Conservation (phyloP, 2,797 vertebrate species). For the Agapornis canus region DNA sequence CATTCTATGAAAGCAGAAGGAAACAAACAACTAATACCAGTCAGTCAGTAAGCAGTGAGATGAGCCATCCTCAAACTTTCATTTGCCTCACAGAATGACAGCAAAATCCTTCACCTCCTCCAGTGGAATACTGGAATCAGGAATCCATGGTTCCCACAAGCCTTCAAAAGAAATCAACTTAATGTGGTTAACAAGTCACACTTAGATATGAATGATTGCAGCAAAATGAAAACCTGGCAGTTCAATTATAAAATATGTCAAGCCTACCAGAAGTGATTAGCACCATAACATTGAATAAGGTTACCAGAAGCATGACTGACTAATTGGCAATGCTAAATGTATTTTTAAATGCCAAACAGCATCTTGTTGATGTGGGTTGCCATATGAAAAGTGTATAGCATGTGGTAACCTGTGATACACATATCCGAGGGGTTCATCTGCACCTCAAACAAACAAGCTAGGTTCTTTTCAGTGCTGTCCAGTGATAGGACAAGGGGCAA, state of each 20-base stretch:
- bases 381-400: neutral
- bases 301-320: constrained; percentile 60
- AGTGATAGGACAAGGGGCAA: too few species aligned
- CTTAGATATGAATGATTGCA: constrained; percentile 67
- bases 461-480: too few species aligned
- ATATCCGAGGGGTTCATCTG: neutral
- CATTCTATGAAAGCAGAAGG: neutral
- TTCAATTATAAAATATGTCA: constrained; percentile 76
- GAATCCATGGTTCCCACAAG: constrained; percentile 43
- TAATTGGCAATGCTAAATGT: constrained; percentile 62
- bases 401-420: neutral
- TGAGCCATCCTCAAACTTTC: neutral
- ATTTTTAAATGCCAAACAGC: constrained; percentile 66
- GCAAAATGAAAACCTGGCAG: constrained; percentile 68
- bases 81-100: constrained; percentile 44
- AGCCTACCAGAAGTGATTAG: constrained; percentile 69
- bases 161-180: constrained; percentile 68
- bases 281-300: constrained; percentile 55
- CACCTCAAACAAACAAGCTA: neutral
- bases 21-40: neutral
- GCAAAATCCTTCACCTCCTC: constrained; percentile 30
- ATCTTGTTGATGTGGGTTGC: neutral
- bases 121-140: constrained; percentile 24
- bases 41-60: neutral
- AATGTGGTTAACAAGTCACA: constrained; percentile 75